Evolutionary conservation across 2,888 invertebrate species (phyloP).

Genomic region (Mermis nigrescens): DNA sequence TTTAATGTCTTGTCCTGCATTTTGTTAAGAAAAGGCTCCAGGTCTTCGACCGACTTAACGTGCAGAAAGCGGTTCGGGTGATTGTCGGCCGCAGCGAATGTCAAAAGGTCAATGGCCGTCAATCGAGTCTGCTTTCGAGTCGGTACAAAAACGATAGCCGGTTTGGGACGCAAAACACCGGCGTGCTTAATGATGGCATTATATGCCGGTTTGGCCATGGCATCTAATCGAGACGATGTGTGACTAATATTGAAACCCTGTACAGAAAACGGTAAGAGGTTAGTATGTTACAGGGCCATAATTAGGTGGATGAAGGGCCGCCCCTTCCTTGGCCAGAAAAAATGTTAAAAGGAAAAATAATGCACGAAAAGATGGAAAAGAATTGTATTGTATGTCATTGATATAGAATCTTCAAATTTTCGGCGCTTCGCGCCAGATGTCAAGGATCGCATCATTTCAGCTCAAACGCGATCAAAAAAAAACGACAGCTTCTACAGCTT

Average conservation of each 20-base stretch:
- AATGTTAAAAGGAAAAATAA: too few relatives aligned
- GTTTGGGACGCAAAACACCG: slow-evolving; percentile 43
- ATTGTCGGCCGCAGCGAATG: slow-evolving; percentile 72
- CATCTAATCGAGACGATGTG: slow-evolving; percentile 78
- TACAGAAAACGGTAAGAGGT: too few relatives aligned
- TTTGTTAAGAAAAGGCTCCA: slow-evolving; percentile 66
- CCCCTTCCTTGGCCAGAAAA: too few relatives aligned
- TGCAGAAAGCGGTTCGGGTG: slow-evolving; percentile 71
- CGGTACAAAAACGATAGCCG: slow-evolving; percentile 73
- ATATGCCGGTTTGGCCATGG: slow-evolving; percentile 95
- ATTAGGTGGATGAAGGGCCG: too few relatives aligned
- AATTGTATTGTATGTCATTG: too few relatives aligned
- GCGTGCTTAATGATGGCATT: slow-evolving; percentile 68
- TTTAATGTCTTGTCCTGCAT: slow-evolving; percentile 50
- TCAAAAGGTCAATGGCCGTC: slow-evolving; percentile 85
- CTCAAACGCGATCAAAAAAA: too few relatives aligned
- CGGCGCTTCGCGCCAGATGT: too few relatives aligned
- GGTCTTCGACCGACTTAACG: slow-evolving; percentile 43
- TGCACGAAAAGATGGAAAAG: too few relatives aligned
- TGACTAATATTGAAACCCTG: slow-evolving; percentile 92
- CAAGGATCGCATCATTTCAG: too few relatives aligned
- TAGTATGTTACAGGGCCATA: too few relatives aligned
- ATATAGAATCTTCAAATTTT: too few relatives aligned
- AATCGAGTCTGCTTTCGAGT: slow-evolving; percentile 37
- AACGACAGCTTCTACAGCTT: too few relatives aligned